Conservation (phyloP, 92 coral and sea anemone genomes). For the Parazoanthus atlanticus region DNA sequence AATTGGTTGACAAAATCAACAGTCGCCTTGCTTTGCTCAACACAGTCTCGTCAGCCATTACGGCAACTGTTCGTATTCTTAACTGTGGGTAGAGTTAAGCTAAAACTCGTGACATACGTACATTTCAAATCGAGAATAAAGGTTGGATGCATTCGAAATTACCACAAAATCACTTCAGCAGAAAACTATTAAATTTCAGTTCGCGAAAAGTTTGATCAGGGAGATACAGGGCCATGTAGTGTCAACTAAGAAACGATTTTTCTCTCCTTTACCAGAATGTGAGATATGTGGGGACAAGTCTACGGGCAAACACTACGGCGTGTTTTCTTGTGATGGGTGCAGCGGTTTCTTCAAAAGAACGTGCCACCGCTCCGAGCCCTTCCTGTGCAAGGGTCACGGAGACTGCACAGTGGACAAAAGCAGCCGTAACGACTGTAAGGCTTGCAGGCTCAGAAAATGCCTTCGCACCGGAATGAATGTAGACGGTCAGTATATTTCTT, state of each 20-base stretch:
- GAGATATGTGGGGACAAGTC: slow-evolving; percentile 93
- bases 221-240: background rate
- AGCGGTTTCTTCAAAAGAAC: slow-evolving; percentile 97
- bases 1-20: too few species aligned
- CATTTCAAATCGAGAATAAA: too few species aligned
- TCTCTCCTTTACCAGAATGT: slow-evolving; percentile 61
- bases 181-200: too few species aligned
- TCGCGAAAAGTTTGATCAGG: background rate
- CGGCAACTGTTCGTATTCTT: too few species aligned
- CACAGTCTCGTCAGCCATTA: too few species aligned
- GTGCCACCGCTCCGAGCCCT: slow-evolving; percentile 89
- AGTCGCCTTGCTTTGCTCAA: too few species aligned
- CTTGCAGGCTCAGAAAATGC: slow-evolving; percentile 92
- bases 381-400: slow-evolving; percentile 84
- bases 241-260: background rate
- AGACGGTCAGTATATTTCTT: slow-evolving; percentile 69
- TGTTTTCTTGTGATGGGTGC: slow-evolving; percentile 96
- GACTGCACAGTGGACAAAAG: slow-evolving; percentile 87
- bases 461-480: slow-evolving; percentile 86
- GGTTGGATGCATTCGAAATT: too few species aligned
- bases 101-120: too few species aligned
- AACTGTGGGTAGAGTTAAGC: too few species aligned
- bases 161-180: too few species aligned
- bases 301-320: slow-evolving; percentile 97
- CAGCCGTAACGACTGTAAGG: slow-evolving; percentile 93